Percentiles rank a stretch among this genome's conserved stretches.
These are phyloP conservation scores for Oryzias celebensis DNA, from an alignment of 2,113 vertebrate species.

Conservation along the genomic window DNA sequence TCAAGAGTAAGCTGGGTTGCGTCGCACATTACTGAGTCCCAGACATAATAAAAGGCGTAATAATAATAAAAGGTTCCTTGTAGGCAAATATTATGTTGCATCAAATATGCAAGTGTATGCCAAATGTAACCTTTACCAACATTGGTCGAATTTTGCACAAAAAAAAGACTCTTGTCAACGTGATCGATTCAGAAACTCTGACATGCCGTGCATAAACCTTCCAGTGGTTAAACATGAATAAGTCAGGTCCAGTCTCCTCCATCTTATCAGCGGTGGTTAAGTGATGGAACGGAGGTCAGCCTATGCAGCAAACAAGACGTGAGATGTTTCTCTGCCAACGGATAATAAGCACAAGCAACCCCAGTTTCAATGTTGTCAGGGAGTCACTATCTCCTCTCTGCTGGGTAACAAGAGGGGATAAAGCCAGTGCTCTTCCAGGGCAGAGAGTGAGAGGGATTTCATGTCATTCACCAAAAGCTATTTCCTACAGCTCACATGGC, in stretches of 20 bases:
- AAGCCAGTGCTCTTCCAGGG: constrained; percentile 36
- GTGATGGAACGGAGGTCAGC: constrained; percentile 64
- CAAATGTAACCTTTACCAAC: constrained; percentile 22
- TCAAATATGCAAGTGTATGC: background rate
- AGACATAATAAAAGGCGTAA: too few species aligned
- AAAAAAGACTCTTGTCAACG: constrained; percentile 24
- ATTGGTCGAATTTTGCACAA: constrained; percentile 18
- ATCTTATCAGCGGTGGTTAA: constrained; percentile 62
- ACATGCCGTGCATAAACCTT: constrained; percentile 46
- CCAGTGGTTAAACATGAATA: constrained; percentile 61
- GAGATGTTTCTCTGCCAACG: constrained; percentile 64
- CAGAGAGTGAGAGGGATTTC: constrained; percentile 35
- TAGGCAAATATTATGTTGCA: background rate
- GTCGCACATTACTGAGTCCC: background rate
- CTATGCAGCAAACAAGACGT: constrained; percentile 47
- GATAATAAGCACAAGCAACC: constrained; percentile 65
- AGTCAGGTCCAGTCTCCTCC: constrained; percentile 42
- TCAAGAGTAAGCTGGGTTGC: background rate
- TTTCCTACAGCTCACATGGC: constrained; percentile 58
- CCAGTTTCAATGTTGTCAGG: constrained; percentile 51
- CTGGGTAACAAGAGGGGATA: constrained; percentile 65
- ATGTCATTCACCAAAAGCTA: constrained; percentile 60
- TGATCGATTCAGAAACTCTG: constrained; percentile 37
- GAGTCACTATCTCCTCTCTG: constrained; percentile 51
- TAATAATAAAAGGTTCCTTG: background rate